These are phyloP conservation scores for Dendropsophus ebraccatus DNA, from an alignment of 2,113 vertebrate species.

Conservation along the genomic window DNA sequence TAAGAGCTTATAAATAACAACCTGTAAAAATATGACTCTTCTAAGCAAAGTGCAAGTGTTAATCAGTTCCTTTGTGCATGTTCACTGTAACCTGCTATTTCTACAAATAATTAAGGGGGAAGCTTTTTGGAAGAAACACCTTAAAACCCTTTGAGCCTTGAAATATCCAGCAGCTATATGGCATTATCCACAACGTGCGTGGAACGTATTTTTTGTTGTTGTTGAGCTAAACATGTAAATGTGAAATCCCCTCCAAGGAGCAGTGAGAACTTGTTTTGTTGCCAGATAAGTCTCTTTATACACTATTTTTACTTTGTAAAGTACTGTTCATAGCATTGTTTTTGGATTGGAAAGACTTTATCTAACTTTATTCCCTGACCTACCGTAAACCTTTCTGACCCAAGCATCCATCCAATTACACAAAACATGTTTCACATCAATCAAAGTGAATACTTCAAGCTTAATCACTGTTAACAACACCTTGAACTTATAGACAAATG, in stretches of 20 bases:
- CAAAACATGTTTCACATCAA: background rate
- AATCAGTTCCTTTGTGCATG: slow-evolving; percentile 16
- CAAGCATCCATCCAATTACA: background rate
- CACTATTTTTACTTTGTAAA: background rate
- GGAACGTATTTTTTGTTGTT: background rate
- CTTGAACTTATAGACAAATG: background rate
- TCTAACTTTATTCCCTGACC: background rate
- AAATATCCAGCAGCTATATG: background rate
- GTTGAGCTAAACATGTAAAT: slow-evolving; percentile 12
- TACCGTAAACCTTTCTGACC: background rate
- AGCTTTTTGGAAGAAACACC: background rate
- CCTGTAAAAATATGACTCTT: slow-evolving; percentile 12
- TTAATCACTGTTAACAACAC: background rate
- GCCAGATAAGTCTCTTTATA: slow-evolving; percentile 6
- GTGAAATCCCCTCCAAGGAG: background rate
- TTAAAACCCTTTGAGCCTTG: slow-evolving; percentile 11
- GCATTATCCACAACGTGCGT: slow-evolving; percentile 12
- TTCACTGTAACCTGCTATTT: slow-evolving; percentile 40
- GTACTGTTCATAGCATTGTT: background rate
- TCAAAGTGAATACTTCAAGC: background rate
- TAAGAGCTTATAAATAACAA: slow-evolving; percentile 13
- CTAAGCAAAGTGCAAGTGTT: background rate
- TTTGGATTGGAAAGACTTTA: background rate
- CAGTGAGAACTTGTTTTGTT: slow-evolving; percentile 17
- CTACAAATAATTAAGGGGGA: background rate